A percentile compares a stretch with the other conserved stretches of the same genome.
phyloP scores from a whole-genome alignment of 1,140 invertebrate genomes.

The Drosophila yakuba region DNA sequence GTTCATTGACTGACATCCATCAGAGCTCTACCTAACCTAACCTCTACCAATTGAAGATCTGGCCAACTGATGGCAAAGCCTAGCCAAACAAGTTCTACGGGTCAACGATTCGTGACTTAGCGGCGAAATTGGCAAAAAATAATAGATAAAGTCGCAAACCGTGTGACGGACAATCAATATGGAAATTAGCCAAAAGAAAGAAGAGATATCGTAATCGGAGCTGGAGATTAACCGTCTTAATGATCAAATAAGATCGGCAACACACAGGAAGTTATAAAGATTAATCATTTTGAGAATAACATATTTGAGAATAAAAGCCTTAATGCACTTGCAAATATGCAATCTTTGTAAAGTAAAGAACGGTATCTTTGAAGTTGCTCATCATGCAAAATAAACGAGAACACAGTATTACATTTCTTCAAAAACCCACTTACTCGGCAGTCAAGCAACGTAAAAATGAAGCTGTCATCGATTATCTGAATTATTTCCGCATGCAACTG shows the following conservation, averaged over 20 bases:
- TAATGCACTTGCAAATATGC: neutral
- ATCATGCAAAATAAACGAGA: neutral
- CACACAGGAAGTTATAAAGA: neutral
- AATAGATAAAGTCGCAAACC: constrained; percentile 9
- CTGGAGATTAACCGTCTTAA: constrained; percentile 22
- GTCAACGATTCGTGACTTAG: constrained; percentile 67
- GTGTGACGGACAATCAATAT: constrained; percentile 66
- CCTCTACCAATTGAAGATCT: constrained; percentile 71
- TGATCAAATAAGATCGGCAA: constrained; percentile 43
- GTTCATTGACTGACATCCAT: constrained; percentile 71
- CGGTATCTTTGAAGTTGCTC: neutral
- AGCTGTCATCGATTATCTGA: constrained; percentile 46
- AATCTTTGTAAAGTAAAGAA: neutral
- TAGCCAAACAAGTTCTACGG: constrained; percentile 62
- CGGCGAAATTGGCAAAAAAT: constrained; percentile 40
- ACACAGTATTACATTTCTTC: neutral
- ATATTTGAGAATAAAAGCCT: neutral
- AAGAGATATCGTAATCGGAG: constrained; percentile 36
- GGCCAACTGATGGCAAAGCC: constrained; percentile 38
- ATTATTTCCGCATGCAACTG: constrained; percentile 65
- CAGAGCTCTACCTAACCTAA: constrained; percentile 56
- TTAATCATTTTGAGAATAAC: neutral
- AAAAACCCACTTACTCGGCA: constrained; percentile 8
- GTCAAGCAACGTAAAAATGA: constrained; percentile 24
- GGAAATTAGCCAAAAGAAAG: constrained; percentile 58